Percentiles rank a stretch among this genome's conserved stretches.
These are phyloP conservation scores for Chloromyia formosa DNA, from an alignment of 2,888 invertebrate species.

Conservation along the genomic window DNA sequence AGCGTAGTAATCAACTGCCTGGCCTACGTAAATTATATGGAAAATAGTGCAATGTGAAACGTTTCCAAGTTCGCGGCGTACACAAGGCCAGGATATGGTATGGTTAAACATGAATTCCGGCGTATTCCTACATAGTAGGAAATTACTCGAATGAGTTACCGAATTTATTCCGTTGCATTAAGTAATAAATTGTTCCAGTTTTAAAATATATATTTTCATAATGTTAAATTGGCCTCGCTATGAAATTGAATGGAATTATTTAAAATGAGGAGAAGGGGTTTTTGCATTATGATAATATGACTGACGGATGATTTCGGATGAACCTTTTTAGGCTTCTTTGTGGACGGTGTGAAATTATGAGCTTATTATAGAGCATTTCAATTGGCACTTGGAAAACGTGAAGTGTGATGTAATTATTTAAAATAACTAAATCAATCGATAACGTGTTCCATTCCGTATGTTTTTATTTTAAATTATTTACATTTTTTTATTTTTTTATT, in stretches of 20 bases:
- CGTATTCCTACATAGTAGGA: neutral
- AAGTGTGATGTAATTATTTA: no score
- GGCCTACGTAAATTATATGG: conserved; percentile 34
- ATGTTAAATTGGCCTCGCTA: conserved; percentile 30
- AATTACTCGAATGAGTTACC: conserved; percentile 30
- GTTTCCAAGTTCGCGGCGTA: neutral
- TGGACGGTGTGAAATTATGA: conserved; percentile 4
- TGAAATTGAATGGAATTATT: conserved; percentile 24
- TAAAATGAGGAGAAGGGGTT: neutral
- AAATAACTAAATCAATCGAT: no score
- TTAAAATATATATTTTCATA: conserved; percentile 1
- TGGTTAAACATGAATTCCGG: no score
- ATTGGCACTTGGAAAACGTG: neutral
- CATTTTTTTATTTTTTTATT: no score
- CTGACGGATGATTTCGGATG: conserved; percentile 11
- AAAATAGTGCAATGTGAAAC: conserved; percentile 16
- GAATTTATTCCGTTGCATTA: conserved; percentile 40
- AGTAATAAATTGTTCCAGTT: conserved; percentile 37
- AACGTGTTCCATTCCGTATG: no score
- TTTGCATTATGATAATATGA: conserved; percentile 5
- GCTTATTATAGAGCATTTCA: neutral
- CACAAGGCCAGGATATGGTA: no score
- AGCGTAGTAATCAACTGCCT: conserved; percentile 29
- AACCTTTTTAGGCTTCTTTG: conserved; percentile 1
- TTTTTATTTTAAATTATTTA: no score